Percentiles rank a stretch among this genome's conserved stretches.
Evolutionary conservation across 1,140 invertebrate genomes (phyloP).

Genomic region (Hesperophylax magnus): DNA sequence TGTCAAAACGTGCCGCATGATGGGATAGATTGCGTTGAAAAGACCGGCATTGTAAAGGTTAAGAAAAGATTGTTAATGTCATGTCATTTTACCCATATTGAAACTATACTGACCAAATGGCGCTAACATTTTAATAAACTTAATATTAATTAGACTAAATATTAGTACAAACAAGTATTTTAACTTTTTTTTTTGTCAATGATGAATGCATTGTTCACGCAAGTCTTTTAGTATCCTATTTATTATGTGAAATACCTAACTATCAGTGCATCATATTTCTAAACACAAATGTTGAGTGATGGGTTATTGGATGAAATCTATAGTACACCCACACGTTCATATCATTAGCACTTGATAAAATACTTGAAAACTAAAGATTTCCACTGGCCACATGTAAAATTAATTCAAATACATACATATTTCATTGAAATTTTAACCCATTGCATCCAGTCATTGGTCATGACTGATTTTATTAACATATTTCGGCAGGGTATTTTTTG

Average conservation of each 20-base stretch:
- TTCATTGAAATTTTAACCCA: too few species aligned
- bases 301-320: neutral
- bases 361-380: too few species aligned
- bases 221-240: constrained; percentile 13
- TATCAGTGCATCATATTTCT: constrained; percentile 25
- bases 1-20: too few species aligned
- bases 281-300: constrained; percentile 10
- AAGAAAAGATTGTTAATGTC: too few species aligned
- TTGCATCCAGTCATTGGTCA: too few species aligned
- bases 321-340: neutral
- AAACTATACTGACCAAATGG: neutral
- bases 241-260: constrained; percentile 18
- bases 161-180: neutral
- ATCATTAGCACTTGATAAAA: neutral
- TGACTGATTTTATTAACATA: too few species aligned
- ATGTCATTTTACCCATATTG: neutral
- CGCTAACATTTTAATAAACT: neutral
- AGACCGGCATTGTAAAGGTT: too few species aligned
- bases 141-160: neutral
- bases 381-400: neutral
- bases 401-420: neutral
- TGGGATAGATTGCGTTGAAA: too few species aligned
- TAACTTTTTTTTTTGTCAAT: neutral
- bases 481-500: too few species aligned
- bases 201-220: neutral